Percentiles rank a stretch among this genome's conserved stretches.
Evolutionary conservation across 64 coral and sea anemone species (phyloP).

Genomic region (Acropora tenuis): DNA sequence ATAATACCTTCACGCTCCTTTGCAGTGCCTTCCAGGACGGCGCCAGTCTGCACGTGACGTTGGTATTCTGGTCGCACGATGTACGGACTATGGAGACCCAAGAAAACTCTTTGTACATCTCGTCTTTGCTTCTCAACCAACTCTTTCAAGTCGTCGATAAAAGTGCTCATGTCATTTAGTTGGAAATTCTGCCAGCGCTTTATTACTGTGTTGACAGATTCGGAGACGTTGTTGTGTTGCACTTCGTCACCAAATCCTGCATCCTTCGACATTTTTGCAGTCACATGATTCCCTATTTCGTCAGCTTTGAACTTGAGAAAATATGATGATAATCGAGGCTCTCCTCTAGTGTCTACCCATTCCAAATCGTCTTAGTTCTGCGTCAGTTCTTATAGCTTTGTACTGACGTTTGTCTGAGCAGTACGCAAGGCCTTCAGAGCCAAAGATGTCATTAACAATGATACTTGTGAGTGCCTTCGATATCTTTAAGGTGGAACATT

Average conservation of each 20-base stretch:
- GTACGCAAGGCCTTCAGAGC: no score
- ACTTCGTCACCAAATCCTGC: constrained; percentile 44
- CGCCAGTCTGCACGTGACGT: no score
- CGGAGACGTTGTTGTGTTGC: constrained; percentile 51
- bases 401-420: no score
- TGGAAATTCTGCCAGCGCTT: constrained; percentile 60
- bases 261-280: constrained; percentile 34
- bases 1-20: not conserved
- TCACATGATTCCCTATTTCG: constrained; percentile 35
- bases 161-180: not conserved
- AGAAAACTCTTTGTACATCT: no score
- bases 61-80: no score
- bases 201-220: constrained; percentile 40
- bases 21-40: no score
- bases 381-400: no score
- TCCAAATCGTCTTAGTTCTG: no score
- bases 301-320: constrained; percentile 23
- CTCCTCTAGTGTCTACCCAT: constrained; percentile 3
- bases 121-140: not conserved
- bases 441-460: no score
- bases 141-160: no score
- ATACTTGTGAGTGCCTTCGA: no score
- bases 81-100: no score
- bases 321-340: constrained; percentile 36
- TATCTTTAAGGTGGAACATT: not conserved